phyloP scores from a whole-genome alignment of 2,797 vertebrate species.

The Danio tinwini region DNA sequence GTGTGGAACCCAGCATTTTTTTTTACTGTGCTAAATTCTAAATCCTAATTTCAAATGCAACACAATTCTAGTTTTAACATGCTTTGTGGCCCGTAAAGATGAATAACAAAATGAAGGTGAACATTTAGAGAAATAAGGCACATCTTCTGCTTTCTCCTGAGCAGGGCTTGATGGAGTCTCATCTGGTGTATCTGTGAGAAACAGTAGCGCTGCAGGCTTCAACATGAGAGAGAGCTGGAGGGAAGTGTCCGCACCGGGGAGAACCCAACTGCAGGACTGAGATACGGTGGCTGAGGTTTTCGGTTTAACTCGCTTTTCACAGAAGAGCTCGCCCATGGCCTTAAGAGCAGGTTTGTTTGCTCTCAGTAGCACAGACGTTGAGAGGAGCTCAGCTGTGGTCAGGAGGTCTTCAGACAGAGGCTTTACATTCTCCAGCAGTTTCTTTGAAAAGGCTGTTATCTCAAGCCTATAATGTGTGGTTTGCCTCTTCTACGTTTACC shows the following conservation, averaged over 20 bases:
- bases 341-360: slow-evolving; percentile 9
- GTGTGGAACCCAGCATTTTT: too few relatives aligned
- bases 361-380: slow-evolving; percentile 8
- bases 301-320: slow-evolving; percentile 33
- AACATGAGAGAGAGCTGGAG: slow-evolving; percentile 35
- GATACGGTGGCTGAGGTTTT: slow-evolving; percentile 16
- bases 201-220: slow-evolving; percentile 30
- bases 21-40: too few relatives aligned
- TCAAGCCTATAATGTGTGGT: not conserved
- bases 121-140: slow-evolving; percentile 4
- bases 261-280: slow-evolving; percentile 16
- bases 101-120: not conserved
- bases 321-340: slow-evolving; percentile 22
- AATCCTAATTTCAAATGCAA: not conserved
- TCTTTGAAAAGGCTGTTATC: slow-evolving; percentile 30
- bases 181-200: slow-evolving; percentile 6
- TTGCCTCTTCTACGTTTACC: not conserved
- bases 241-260: slow-evolving; percentile 17
- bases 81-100: not conserved
- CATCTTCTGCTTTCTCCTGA: slow-evolving; percentile 19
- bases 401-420: slow-evolving; percentile 8
- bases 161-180: not conserved
- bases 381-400: slow-evolving; percentile 27
- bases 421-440: not conserved
- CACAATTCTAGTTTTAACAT: not conserved